Percentiles rank a stretch among this genome's conserved stretches.
These are phyloP conservation scores for Cremastinae sp. DNA, from an alignment of 2,888 invertebrate genomes.

Conservation along the genomic window DNA sequence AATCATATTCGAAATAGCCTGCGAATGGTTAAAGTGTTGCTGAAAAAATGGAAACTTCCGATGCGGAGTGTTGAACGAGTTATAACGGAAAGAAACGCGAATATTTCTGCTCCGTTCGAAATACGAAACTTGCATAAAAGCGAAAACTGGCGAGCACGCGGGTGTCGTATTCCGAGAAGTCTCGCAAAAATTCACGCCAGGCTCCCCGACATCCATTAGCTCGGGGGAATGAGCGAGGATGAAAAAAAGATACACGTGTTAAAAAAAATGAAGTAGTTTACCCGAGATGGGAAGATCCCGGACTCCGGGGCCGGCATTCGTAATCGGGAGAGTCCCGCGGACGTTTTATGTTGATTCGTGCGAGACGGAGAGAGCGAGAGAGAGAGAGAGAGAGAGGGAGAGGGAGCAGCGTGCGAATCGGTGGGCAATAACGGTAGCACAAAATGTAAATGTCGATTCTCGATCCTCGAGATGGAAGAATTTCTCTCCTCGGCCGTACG, in stretches of 20 bases:
- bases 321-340: conserved; percentile 30
- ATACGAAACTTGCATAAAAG: too few relatives aligned
- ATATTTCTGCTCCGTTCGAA: too few relatives aligned
- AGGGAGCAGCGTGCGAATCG: conserved; percentile 55
- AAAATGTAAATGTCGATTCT: conserved; percentile 74
- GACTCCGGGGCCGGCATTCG: conserved; percentile 39
- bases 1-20: too few relatives aligned
- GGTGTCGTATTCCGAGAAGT: conserved; percentile 29
- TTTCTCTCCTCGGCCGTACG: conserved; percentile 11
- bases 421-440: conserved; percentile 75
- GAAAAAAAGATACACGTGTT: conserved; percentile 51
- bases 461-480: conserved; percentile 68
- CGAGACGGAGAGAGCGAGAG: conserved; percentile 8
- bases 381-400: conserved; percentile 15
- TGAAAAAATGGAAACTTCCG: too few relatives aligned
- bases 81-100: too few relatives aligned
- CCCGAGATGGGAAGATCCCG: conserved; percentile 36
- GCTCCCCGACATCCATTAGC: conserved; percentile 56
- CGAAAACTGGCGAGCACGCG: background rate
- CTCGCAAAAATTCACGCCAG: conserved; percentile 18
- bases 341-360: conserved; percentile 63
- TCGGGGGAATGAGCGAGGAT: conserved; percentile 10
- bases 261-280: conserved; percentile 48
- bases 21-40: too few relatives aligned
- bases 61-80: too few relatives aligned